A percentile compares a stretch with the other conserved stretches of the same genome.
phyloP scores from a whole-genome alignment of 2,797 vertebrate species.

The Discoglossus pictus region DNA sequence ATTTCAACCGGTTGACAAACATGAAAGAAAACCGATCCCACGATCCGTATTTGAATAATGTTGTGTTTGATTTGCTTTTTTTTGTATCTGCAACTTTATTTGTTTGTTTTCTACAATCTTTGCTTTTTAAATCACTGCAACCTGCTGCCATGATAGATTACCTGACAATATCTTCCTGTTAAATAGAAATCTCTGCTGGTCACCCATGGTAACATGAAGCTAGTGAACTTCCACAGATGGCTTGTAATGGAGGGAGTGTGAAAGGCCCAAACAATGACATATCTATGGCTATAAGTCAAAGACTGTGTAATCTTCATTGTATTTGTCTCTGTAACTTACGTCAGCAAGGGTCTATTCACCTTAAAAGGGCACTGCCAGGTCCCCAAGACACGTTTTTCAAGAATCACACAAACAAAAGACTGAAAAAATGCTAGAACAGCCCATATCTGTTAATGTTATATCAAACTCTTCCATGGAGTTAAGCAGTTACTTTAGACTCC shows the following conservation, averaged over 20 bases:
- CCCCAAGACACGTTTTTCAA: no score
- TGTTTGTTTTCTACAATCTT: neutral
- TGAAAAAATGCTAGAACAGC: no score
- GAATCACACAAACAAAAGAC: no score
- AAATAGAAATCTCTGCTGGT: slow-evolving; percentile 24
- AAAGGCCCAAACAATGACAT: slow-evolving; percentile 26
- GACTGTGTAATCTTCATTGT: slow-evolving; percentile 21
- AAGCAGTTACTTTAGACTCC: no score
- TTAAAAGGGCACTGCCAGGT: no score
- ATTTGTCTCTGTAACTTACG: neutral
- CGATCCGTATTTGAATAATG: no score
- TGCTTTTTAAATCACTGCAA: slow-evolving; percentile 31
- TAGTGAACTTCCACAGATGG: slow-evolving; percentile 37
- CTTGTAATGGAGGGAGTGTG: slow-evolving; percentile 13
- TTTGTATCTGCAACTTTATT: no score
- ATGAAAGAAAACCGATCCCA: no score
- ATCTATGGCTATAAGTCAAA: slow-evolving; percentile 3
- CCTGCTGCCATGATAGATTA: slow-evolving; percentile 42
- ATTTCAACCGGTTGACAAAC: slow-evolving; percentile 9
- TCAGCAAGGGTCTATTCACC: no score
- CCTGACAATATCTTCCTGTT: slow-evolving; percentile 23
- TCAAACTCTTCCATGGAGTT: no score
- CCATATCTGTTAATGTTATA: no score
- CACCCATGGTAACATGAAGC: slow-evolving; percentile 27
- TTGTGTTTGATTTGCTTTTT: no score